Evolutionary conservation across 2,113 vertebrate species (phyloP), one percentile per base, ranked within the genome.

Genomic region (Megaceryle maxima): DNA sequence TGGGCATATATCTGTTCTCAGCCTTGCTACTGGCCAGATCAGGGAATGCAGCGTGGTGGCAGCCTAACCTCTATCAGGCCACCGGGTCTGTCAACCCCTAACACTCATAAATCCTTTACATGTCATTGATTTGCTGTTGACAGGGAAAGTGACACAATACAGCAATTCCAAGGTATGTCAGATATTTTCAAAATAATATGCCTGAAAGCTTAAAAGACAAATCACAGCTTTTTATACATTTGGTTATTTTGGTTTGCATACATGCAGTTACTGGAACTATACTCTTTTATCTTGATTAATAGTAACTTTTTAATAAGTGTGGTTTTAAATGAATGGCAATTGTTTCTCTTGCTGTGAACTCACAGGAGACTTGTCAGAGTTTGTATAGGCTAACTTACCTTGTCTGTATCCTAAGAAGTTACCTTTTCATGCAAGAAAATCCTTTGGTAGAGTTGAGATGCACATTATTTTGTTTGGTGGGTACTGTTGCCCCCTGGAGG

Each of bases 401-500:
- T 73, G 67, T 16, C 29, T 60, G 6, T 66, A 66, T 64, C 72
- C 39, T 25, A 66, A n/a, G 39, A 81, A 85, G 26, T 21, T 31
- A 20, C 2, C 10, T 88, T 83, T 80, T 83, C 62, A 63, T 22
- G n/a, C 24, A 72, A 73, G 69, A 41, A 87, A 88, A 89, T 83
- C 44, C 48, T 90, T 53, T 35, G 51, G 53, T 87, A 24, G 57
- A 31, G 48, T 81, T n/a, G 43, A 86, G 63, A 64, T 2, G 41
- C 8, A 8, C 18, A 5, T 88, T 77, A 73, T 87, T 94, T 95
- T 87, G 69, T 94, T 93, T 84, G 46, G 80, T 94, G 95, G 84
- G 73, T 97, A 64, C 87, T 97, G 67, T 91, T 97, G 96, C 95
- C 96, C 96, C 84, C 97, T 96, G 79, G 96, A 97, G 97, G 95